Base-by-base conservation (phyloP, 2,888 invertebrate species). In the Ypsolopha scabrella region DNA sequence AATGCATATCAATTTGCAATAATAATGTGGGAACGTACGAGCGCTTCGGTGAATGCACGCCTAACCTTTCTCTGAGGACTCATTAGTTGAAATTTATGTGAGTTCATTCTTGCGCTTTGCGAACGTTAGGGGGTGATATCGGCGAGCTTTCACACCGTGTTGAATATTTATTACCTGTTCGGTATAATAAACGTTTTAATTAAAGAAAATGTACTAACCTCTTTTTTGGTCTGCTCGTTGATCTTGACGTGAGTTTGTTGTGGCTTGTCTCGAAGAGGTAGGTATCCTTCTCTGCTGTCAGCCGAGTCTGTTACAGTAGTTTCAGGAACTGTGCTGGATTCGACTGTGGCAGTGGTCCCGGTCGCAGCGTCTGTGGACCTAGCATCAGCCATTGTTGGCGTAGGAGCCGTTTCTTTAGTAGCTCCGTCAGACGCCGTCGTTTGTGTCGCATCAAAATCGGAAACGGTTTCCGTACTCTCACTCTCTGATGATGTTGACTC, bases 201-300 rank as follows among this genome's bases (percentile, higher is more conserved):
- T n/a, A 9, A 39, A n/a, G 34, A 46, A 34, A 34, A 33, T 72
- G 73, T 70, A 80, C 87, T 85, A 73, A 87, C 87, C 87, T 87
- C 87, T 80, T 87, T 87, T 65, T 87, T 87, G 54, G 85, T 86
- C 65, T 87, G 83, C 60, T 86, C 87, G 72, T 81, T 87, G 72
- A 86, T 86, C 70, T 86, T 86, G 62, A 86, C 87, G 67, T 83
- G 77, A 52, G 77, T 85, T 63, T 81, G 57, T 57, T 75, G 80
- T 48, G 83, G 82, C 58, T 85, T 86, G 66, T 87, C 87, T 57
- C 83, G 75, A 50, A 87, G 75, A 50, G 86, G 83, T 54, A 86
- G 68, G 60, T 82, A 86, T 50, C 87, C 87, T 63, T 87, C 87
- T 53, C 87, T 77, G 65, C 86, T 85, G 68, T 83, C 85, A 43